A percentile compares a stretch with the other conserved stretches of the same genome.
Evolutionary conservation across 2,797 vertebrate genomes (phyloP).

Genomic region (Characodon lateralis): DNA sequence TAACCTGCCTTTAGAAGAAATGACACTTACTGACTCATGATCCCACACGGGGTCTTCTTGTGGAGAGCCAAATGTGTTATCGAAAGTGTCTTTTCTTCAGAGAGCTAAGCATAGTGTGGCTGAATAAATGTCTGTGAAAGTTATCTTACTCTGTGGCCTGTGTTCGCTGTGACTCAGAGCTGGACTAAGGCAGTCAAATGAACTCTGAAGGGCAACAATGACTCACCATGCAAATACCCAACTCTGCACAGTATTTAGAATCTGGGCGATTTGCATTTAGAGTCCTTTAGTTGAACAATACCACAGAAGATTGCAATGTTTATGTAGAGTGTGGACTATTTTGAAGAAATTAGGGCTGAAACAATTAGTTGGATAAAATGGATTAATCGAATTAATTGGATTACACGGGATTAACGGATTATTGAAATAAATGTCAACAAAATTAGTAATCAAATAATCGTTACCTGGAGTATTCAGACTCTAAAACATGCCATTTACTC

Average conservation of each 20-base stretch:
- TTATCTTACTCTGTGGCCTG: conserved; percentile 25
- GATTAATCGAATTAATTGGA: too few relatives aligned
- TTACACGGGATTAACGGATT: too few relatives aligned
- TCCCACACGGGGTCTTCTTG: conserved; percentile 9
- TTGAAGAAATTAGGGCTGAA: neutral
- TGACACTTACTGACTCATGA: conserved; percentile 25
- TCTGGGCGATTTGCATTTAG: conserved; percentile 56
- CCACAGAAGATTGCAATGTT: neutral
- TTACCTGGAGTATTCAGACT: too few relatives aligned
- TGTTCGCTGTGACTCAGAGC: conserved; percentile 59
- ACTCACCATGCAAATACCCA: conserved; percentile 66
- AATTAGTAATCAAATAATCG: too few relatives aligned
- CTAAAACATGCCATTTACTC: too few relatives aligned
- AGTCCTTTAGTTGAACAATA: conserved; percentile 25
- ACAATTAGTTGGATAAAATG: too few relatives aligned
- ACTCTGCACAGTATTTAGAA: conserved; percentile 43
- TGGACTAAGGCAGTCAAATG: conserved; percentile 49
- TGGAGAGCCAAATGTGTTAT: conserved; percentile 6
- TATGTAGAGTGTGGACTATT: neutral
- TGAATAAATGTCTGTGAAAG: conserved; percentile 9
- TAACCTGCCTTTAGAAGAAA: conserved; percentile 13
- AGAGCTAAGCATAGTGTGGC: conserved; percentile 26
- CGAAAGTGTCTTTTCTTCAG: conserved; percentile 15
- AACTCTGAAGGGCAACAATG: conserved; percentile 27
- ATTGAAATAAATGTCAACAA: too few relatives aligned